These are phyloP conservation scores for Thereva nobilitata DNA, from an alignment of 2,888 invertebrate genomes.

Conservation along the genomic window DNA sequence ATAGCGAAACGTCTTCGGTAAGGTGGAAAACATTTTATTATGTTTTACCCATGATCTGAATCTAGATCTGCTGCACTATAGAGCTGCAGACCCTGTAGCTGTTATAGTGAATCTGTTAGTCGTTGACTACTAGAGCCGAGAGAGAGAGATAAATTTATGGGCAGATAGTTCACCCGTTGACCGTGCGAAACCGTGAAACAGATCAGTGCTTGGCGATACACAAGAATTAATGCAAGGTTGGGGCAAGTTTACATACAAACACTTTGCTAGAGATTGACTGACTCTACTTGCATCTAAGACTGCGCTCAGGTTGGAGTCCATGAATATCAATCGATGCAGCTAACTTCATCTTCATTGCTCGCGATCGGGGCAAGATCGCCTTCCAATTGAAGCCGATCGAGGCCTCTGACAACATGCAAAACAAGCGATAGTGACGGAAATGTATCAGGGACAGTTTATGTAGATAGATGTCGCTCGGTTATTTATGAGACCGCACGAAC, in stretches of 20 bases:
- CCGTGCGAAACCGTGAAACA: conserved; percentile 36
- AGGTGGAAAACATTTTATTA: not conserved
- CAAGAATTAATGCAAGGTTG: conserved; percentile 35
- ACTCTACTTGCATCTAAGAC: not conserved
- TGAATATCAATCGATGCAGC: conserved; percentile 22
- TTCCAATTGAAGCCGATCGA: conserved; percentile 4
- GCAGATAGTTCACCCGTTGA: conserved; percentile 33
- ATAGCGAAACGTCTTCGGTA: too few species aligned
- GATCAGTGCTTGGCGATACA: conserved; percentile 25
- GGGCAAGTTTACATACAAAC: conserved; percentile 30
- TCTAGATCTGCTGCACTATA: conserved; percentile 5
- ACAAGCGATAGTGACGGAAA: conserved; percentile 11
- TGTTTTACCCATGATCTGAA: conserved; percentile 24
- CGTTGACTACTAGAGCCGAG: not conserved
- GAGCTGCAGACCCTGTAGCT: not conserved
- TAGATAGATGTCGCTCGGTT: conserved; percentile 7
- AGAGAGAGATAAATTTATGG: conserved; percentile 22
- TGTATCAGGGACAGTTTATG: conserved; percentile 22
- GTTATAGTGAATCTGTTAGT: conserved; percentile 9
- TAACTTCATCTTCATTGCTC: conserved; percentile 11
- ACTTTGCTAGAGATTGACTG: not conserved
- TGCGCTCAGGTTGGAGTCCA: conserved; percentile 4
- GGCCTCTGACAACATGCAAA: conserved; percentile 20
- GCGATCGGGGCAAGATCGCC: not conserved
- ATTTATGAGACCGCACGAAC: too few species aligned